Evolutionary conservation across 1,140 invertebrate species (phyloP).

Genomic region (Chymomyza costata): DNA sequence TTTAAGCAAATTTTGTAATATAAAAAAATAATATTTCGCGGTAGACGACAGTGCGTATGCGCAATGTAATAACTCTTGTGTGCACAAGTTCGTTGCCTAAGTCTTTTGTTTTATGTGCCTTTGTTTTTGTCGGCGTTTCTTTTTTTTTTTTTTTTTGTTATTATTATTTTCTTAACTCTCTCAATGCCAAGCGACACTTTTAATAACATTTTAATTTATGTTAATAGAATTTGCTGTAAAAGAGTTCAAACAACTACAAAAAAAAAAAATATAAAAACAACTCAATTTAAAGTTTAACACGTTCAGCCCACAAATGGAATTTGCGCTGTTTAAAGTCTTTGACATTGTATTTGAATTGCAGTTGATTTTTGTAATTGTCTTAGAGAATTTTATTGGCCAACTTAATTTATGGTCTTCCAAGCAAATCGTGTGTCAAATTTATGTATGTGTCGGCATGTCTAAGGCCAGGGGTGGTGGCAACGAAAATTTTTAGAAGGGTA

Average conservation of each 20-base stretch:
- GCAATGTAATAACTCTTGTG: constrained; percentile 7
- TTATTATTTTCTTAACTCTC: too few species aligned
- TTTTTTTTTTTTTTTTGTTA: neutral
- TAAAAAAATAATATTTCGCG: too few species aligned
- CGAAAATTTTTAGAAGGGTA: too few species aligned
- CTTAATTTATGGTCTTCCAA: constrained; percentile 55
- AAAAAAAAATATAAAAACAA: neutral
- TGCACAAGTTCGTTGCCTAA: constrained; percentile 55
- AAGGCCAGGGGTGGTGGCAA: too few species aligned
- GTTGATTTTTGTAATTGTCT: neutral
- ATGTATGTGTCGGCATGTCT: too few species aligned
- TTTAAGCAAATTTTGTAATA: neutral
- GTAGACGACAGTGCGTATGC: constrained; percentile 17
- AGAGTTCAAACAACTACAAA: constrained; percentile 11
- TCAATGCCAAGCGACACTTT: constrained; percentile 45
- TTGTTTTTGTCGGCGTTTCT: neutral
- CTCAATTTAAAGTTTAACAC: too few species aligned
- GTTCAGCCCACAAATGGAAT: constrained; percentile 25
- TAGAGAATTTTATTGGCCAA: constrained; percentile 67
- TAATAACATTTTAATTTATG: constrained; percentile 27
- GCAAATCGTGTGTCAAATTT: constrained; percentile 14
- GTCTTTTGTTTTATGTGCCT: constrained; percentile 65
- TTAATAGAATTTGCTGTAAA: constrained; percentile 21
- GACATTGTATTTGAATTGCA: neutral
- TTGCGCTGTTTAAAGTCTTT: too few species aligned